phyloP scores from a whole-genome alignment of 2,888 invertebrate species.

The Acleris emargana region DNA sequence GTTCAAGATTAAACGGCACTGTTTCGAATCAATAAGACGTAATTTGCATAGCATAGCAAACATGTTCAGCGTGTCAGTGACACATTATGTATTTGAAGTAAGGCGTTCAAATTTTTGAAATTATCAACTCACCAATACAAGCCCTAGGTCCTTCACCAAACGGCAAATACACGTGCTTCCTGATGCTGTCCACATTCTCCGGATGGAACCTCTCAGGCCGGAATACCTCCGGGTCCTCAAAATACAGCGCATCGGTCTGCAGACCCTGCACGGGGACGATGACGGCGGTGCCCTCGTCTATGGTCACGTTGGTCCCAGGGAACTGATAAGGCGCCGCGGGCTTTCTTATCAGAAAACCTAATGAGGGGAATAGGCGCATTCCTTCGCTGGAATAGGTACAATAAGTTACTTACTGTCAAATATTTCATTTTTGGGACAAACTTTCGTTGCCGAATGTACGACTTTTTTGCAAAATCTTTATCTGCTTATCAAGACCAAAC shows the following conservation, averaged over 20 bases:
- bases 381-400: conserved; percentile 45
- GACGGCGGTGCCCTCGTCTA: conserved; percentile 7
- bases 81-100: too few relatives aligned
- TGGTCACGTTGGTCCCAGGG: conserved; percentile 38
- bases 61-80: too few relatives aligned
- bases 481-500: too few relatives aligned
- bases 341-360: conserved; percentile 57
- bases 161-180: conserved; percentile 43
- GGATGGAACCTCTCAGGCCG: conserved; percentile 44
- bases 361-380: conserved; percentile 60
- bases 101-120: not conserved
- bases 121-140: conserved; percentile 46
- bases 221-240: conserved; percentile 44
- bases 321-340: conserved; percentile 53
- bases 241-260: conserved; percentile 38
- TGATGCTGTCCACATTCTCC: conserved; percentile 30
- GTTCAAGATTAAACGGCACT: too few relatives aligned
- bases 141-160: conserved; percentile 46
- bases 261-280: conserved; percentile 17
- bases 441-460: too few relatives aligned
- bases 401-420: too few relatives aligned
- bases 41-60: not conserved
- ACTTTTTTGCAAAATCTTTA: too few relatives aligned
- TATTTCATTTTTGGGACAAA: too few relatives aligned
- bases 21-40: too few relatives aligned